Evolutionary conservation across 2,888 invertebrate genomes (phyloP).

Genomic region (Neoascia interrupta): DNA sequence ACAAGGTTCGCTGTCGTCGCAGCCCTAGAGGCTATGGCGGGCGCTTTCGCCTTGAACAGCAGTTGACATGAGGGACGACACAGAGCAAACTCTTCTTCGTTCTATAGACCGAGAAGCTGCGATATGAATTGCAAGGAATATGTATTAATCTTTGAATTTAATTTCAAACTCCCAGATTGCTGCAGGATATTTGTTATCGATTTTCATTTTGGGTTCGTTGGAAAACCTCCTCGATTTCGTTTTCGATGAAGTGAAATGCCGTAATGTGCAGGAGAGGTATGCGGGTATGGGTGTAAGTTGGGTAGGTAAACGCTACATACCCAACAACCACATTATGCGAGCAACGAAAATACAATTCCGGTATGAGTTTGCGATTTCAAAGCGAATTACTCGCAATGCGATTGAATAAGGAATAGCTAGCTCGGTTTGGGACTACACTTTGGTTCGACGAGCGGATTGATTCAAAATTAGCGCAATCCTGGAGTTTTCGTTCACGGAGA

Average conservation of each 20-base stretch:
- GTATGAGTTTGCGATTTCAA: too few relatives aligned
- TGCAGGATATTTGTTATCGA: constrained; percentile 69
- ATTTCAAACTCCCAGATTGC: constrained; percentile 59
- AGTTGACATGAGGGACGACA: neutral
- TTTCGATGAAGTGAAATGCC: constrained; percentile 48
- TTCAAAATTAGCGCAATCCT: constrained; percentile 12
- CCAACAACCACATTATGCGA: too few relatives aligned
- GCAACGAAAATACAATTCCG: too few relatives aligned
- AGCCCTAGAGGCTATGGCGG: constrained; percentile 11
- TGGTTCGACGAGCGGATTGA: neutral
- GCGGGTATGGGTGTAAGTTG: neutral
- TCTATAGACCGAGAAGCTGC: constrained; percentile 24
- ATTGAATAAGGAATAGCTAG: constrained; percentile 9
- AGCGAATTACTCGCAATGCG: constrained; percentile 17
- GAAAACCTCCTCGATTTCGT: constrained; percentile 51
- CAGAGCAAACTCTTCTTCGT: neutral
- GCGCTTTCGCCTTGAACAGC: constrained; percentile 2
- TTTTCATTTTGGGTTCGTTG: constrained; percentile 54
- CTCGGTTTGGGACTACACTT: neutral
- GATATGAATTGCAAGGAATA: constrained; percentile 63
- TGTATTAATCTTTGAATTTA: constrained; percentile 69
- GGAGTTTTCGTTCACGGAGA: constrained; percentile 2
- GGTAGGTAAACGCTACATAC: too few relatives aligned
- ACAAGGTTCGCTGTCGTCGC: constrained; percentile 35
- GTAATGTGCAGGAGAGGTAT: constrained; percentile 7